Base-by-base conservation (phyloP, 2,888 invertebrate species). In the Endotricha flammealis region DNA sequence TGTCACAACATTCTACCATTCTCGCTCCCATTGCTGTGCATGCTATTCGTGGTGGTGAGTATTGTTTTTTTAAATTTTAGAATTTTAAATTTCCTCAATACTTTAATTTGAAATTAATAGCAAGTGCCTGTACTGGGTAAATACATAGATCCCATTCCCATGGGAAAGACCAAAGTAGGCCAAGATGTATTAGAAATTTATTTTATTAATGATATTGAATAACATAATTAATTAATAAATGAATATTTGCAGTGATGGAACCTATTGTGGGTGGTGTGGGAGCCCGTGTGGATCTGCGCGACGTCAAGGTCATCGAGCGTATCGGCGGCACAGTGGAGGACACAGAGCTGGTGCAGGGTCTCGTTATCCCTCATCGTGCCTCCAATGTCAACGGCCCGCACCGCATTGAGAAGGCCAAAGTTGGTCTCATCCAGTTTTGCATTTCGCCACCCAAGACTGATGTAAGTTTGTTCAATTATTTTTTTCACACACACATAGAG, bases 401-500 rank as follows among this genome's bases (percentile, higher is more conserved):
- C 60, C 92, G 94, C 53, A 90, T 99, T 40, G 99, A 99, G 75
- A 99, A 99, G 73, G 99, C 98, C 4, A 99, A 98, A 86, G 97
- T 99, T 77, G 99, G 95, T 41, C 91, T 99, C 9, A 99, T 99
- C 51, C 99, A 99, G 79, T 99, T 99, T 82, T 99, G 99, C 74
- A 96, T 99, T 74, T 99, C 99, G 8, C 96, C 99, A 34, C 99
- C 99, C 4, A 99, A 99, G 87, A 99, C 99, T 37, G 99, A 99
- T 80, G 95, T 95, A 73, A 90, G 91, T 83, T 32, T 24, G 6
- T 24, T 24, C 24, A 12, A 14, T 29, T 14, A n/a, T n/a, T n/a
- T n/a, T n/a, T n/a, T n/a, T n/a, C n/a, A n/a, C n/a, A n/a, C n/a
- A n/a, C n/a, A n/a, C n/a, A n/a, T n/a, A n/a, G n/a, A n/a, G n/a